Conservation (phyloP, 1,140 invertebrate genomes). For the Idris sp. region DNA sequence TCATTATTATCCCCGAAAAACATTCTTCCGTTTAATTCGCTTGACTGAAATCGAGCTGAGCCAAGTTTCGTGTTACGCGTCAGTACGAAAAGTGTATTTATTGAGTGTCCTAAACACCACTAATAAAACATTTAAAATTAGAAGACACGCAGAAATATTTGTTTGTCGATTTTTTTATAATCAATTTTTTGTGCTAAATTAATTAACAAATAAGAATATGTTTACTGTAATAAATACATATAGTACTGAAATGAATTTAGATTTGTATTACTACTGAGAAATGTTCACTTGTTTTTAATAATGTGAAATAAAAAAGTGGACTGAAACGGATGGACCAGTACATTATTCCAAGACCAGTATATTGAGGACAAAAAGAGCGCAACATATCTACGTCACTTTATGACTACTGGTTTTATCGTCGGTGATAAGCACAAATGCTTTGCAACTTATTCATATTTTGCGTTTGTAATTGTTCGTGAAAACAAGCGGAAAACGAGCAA, state of each 20-base stretch:
- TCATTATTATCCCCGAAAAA: conserved; percentile 45
- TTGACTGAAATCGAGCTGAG: conserved; percentile 30
- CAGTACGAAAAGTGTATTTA: conserved; percentile 27
- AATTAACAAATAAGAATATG: too few relatives aligned
- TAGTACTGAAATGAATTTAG: too few relatives aligned
- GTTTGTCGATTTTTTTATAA: too few relatives aligned
- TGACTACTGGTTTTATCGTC: conserved; percentile 43
- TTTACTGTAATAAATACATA: too few relatives aligned
- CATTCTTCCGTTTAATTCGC: conserved; percentile 36
- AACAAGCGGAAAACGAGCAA: conserved; percentile 1
- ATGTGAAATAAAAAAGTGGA: too few relatives aligned
- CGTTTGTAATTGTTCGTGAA: conserved; percentile 29
- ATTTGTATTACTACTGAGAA: too few relatives aligned
- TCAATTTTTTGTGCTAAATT: too few relatives aligned
- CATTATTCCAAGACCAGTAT: conserved; percentile 27
- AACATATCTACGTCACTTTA: conserved; percentile 39
- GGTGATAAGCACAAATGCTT: conserved; percentile 32
- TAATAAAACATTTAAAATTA: conserved; percentile 56
- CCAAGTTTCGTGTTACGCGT: conserved; percentile 46
- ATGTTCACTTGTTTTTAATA: too few relatives aligned
- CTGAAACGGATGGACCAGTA: neutral
- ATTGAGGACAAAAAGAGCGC: conserved; percentile 40
- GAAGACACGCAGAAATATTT: conserved; percentile 28
- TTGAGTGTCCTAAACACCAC: conserved; percentile 34
- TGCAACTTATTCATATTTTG: conserved; percentile 28